These are phyloP conservation scores for Channa maculata DNA, from an alignment of 2,113 vertebrate species.

Conservation along the genomic window DNA sequence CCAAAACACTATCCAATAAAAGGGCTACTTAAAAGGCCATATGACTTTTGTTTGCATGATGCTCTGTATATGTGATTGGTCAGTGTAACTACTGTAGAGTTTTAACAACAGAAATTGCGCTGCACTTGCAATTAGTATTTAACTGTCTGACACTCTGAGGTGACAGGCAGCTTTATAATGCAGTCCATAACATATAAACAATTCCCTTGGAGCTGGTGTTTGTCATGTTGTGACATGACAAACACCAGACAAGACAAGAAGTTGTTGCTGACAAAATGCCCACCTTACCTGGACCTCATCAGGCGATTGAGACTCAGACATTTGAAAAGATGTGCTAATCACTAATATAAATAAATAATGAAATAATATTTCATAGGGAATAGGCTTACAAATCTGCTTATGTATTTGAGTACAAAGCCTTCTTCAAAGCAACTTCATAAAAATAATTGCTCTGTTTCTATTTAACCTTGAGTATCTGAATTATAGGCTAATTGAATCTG, in stretches of 20 bases:
- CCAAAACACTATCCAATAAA: slow-evolving; percentile 15
- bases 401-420: neutral
- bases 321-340: too few relatives aligned
- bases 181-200: slow-evolving; percentile 19
- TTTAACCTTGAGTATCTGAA: neutral
- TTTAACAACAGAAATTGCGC: slow-evolving; percentile 16
- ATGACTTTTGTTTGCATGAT: slow-evolving; percentile 22
- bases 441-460: neutral
- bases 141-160: slow-evolving; percentile 29
- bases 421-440: too few relatives aligned
- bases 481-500: too few relatives aligned
- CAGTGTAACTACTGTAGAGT: slow-evolving; percentile 5
- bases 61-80: slow-evolving; percentile 5
- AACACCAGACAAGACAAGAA: too few relatives aligned
- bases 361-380: too few relatives aligned
- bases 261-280: slow-evolving; percentile 60
- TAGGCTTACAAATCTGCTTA: too few relatives aligned
- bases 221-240: slow-evolving; percentile 33
- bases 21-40: slow-evolving; percentile 1
- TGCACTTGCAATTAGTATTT: slow-evolving; percentile 26
- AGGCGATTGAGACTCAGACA: slow-evolving; percentile 28
- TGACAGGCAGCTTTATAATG: slow-evolving; percentile 35
- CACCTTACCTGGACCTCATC: slow-evolving; percentile 52
- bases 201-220: slow-evolving; percentile 47
- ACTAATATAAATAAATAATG: too few relatives aligned